A percentile compares a stretch with the other conserved stretches of the same genome.
phyloP scores from a whole-genome alignment of 2,113 vertebrate genomes.

The Zootoca vivipara region DNA sequence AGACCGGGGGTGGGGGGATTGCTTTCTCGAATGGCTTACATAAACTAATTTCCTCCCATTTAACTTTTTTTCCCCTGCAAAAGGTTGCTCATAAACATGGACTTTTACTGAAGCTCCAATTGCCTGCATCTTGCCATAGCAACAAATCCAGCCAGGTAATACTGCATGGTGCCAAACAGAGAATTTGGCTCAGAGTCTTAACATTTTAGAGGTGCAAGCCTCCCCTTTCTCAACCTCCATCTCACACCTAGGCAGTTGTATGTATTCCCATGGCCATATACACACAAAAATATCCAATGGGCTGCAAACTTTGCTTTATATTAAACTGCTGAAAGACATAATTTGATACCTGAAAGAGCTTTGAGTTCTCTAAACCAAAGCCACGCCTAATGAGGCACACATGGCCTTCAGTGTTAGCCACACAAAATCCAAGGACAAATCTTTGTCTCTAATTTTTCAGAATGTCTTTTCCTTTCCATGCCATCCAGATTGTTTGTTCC shows the following conservation, averaged over 20 bases:
- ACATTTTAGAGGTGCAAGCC: not conserved
- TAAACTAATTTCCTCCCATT: not conserved
- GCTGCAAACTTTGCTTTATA: conserved; percentile 1
- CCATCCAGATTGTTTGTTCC: not conserved
- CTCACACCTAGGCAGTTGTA: not conserved
- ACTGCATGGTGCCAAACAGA: not conserved
- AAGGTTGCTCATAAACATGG: not conserved
- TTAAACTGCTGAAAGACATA: conserved; percentile 13
- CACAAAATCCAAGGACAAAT: not conserved
- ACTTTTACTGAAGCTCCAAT: not conserved
- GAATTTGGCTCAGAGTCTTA: not conserved
- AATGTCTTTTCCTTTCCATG: not conserved
- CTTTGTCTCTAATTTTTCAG: not conserved
- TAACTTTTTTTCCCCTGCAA: not conserved
- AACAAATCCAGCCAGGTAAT: not conserved
- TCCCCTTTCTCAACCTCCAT: not conserved
- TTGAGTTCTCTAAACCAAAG: not conserved
- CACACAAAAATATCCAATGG: not conserved
- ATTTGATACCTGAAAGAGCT: conserved; percentile 1
- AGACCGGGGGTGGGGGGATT: too few species aligned
- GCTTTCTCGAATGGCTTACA: not conserved
- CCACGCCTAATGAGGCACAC: not conserved
- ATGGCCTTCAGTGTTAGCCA: not conserved
- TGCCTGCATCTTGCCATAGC: not conserved
- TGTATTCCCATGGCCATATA: not conserved